Conservation (phyloP, 2,113 vertebrate species). For the Sander vitreus region DNA sequence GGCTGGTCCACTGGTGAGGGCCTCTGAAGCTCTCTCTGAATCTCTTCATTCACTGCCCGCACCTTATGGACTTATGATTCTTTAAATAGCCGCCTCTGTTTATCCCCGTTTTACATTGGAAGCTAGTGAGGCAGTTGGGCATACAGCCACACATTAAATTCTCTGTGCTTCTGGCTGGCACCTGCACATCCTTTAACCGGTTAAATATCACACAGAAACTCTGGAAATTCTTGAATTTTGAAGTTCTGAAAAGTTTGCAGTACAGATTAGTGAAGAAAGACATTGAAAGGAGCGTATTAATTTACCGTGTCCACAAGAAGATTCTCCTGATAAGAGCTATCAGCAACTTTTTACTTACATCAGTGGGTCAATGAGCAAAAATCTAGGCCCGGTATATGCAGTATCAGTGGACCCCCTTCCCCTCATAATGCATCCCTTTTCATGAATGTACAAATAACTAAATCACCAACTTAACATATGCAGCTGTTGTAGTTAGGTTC, state of each 20-base stretch:
- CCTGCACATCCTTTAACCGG: slow-evolving; percentile 52
- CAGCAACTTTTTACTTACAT: no score
- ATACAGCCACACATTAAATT: slow-evolving; percentile 64
- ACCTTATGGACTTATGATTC: slow-evolving; percentile 55
- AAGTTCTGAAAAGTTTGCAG: neutral
- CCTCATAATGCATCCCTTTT: no score
- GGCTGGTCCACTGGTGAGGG: slow-evolving; percentile 58
- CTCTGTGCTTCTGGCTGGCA: slow-evolving; percentile 59
- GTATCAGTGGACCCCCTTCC: neutral
- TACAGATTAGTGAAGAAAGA: neutral
- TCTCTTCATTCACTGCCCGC: slow-evolving; percentile 74
- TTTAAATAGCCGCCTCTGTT: slow-evolving; percentile 79
- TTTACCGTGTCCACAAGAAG: neutral
- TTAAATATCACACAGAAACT: slow-evolving; percentile 23
- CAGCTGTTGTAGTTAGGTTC: neutral
- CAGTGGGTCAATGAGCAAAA: neutral
- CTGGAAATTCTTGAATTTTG: slow-evolving; percentile 18
- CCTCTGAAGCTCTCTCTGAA: slow-evolving; percentile 68
- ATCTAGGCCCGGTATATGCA: neutral
- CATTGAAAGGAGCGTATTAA: neutral
- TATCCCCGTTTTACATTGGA: slow-evolving; percentile 48
- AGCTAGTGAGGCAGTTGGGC: slow-evolving; percentile 50
- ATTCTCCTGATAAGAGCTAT: neutral
- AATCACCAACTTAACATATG: neutral
- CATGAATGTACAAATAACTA: neutral